phyloP scores from a whole-genome alignment of 2,888 invertebrate species.

The Seira musarum region DNA sequence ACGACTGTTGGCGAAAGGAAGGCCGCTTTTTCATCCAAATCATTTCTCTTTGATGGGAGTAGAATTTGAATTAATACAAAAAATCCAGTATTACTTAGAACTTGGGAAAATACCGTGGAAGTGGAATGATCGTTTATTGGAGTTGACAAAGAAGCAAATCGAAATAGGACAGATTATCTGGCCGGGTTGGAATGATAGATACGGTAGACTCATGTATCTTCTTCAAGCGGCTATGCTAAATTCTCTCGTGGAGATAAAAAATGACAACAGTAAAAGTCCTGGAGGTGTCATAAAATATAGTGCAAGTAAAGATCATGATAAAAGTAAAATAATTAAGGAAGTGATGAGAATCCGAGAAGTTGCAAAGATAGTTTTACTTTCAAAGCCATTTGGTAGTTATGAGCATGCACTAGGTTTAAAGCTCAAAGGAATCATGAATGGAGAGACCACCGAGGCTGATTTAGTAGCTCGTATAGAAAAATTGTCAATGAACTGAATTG shows the following conservation, averaged over 20 bases:
- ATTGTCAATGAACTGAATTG: no score
- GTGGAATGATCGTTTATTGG: conserved; percentile 28
- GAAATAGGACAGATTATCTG: conserved; percentile 38
- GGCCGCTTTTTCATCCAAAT: conserved; percentile 39
- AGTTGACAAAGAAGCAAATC: conserved; percentile 32
- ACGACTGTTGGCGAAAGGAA: conserved; percentile 20
- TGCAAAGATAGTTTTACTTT: conserved; percentile 28
- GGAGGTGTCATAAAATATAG: neutral
- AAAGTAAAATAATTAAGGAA: conserved; percentile 25
- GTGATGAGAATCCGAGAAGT: conserved; percentile 21
- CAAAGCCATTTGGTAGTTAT: conserved; percentile 43
- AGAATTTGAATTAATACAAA: conserved; percentile 48
- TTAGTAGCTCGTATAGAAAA: conserved; percentile 24
- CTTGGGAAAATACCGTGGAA: conserved; percentile 31
- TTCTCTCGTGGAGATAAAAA: conserved; percentile 5
- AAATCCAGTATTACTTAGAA: conserved; percentile 48
- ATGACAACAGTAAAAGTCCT: neutral
- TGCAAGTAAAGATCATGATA: neutral
- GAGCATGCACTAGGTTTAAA: conserved; percentile 43
- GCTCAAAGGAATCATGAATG: conserved; percentile 29
- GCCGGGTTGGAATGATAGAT: conserved; percentile 48
- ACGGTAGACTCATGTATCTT: conserved; percentile 37
- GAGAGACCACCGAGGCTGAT: conserved; percentile 30
- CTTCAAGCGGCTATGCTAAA: conserved; percentile 42
- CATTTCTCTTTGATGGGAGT: conserved; percentile 46